Evolutionary conservation across 2,797 vertebrate species (phyloP), one percentile per base, ranked within the genome.

Genomic region (Semotilus atromaculatus): DNA sequence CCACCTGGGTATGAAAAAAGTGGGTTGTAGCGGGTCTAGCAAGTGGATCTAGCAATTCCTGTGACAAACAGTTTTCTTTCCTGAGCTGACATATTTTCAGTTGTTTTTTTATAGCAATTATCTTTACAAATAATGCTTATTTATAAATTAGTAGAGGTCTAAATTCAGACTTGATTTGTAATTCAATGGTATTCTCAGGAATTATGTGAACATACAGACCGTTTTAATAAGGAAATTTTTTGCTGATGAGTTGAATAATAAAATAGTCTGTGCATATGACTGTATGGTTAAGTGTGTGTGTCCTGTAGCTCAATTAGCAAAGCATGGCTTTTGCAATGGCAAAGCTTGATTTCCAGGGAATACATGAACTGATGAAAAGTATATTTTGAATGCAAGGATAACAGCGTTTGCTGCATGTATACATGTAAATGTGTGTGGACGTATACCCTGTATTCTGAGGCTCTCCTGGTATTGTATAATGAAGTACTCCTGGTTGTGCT

Each of bases 401-500:
- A 34, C 51, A 34, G 6, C 3, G 21, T 38, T 21, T 38, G 74
- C 14, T 16, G 1, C n/a, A 10, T 3, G 29, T 53, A 34, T 31
- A 21, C 10, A 51, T 53, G 9, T 34, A 7, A 21, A 74, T 19
- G 53, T 26, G 34, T 5, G 34, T 38, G 23, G 53, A 38, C 18
- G 0, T 10, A 29, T 88, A 96, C 96, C 96, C 89, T 97, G 96
- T 84, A 96, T 93, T 83, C 96, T 90, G 89, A 97, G 94, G 90
- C 95, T 97, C 92, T 97, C 96, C 88, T 97, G 96, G 88, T 97
- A 97, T 88, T 97, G 96, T 90, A 97, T 97, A 91, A 97, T 97
- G 92, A 97, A 97, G 86, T 96, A 97, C 84, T 97, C 96, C 81
- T 97, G 96, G 0, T 95, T 96, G 92, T 97, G 96, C 88, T 97